phyloP scores from a whole-genome alignment of 2,888 invertebrate genomes.

The Lepidochrysops patricia region DNA sequence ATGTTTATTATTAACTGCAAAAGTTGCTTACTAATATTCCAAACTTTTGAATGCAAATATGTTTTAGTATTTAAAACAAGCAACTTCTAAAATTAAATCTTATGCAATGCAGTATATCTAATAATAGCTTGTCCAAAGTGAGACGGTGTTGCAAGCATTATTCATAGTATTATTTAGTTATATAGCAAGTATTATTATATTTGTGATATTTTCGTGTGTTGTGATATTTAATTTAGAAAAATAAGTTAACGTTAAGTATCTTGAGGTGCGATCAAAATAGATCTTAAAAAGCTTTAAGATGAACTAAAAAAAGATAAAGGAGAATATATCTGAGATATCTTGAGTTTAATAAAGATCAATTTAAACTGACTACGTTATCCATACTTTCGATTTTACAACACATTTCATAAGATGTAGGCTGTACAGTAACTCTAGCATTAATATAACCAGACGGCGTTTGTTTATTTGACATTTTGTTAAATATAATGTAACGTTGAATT shows the following conservation, averaged over 20 bases:
- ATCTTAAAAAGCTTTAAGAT: too few relatives aligned
- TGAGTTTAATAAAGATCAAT: too few relatives aligned
- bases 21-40: neutral
- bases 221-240: conserved; percentile 37
- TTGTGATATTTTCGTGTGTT: conserved; percentile 58
- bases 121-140: neutral
- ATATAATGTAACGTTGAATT: conserved; percentile 16
- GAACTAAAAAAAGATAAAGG: too few relatives aligned
- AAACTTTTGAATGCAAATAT: neutral
- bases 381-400: too few relatives aligned
- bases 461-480: conserved; percentile 20
- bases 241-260: neutral
- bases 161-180: conserved; percentile 9
- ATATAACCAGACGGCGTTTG: conserved; percentile 9
- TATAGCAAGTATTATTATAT: conserved; percentile 12
- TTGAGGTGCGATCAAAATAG: too few relatives aligned
- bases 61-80: neutral
- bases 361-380: too few relatives aligned
- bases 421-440: conserved; percentile 21
- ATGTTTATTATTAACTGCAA: neutral
- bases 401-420: too few relatives aligned
- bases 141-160: neutral
- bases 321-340: too few relatives aligned
- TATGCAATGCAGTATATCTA: neutral
- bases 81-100: neutral